Evolutionary conservation across 2,113 vertebrate species (phyloP), one percentile per base, ranked within the genome.

Genomic region (Arvicanthis niloticus): DNA sequence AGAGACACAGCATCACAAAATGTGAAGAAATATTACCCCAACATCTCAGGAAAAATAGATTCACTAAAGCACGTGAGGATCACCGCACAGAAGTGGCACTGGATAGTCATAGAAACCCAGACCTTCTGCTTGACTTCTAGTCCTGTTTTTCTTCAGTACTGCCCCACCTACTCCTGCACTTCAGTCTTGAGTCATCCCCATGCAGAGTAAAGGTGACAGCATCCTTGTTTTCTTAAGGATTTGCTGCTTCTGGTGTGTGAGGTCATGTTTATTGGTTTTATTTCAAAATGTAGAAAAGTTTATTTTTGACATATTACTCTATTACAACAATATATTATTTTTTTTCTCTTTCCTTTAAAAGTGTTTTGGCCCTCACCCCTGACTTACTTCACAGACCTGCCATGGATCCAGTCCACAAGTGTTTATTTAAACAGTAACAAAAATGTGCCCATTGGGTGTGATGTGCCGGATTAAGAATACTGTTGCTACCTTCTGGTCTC

Each of bases 191-290:
- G n/a, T 76, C 42, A 15, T 65, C 29, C 9, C 17, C 77, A 19
- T 10, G 9, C 12, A 45, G n/a, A 53, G 5, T 2, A 0, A 11
- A 75, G 6, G 8, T 40, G 37, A 68, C 3, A n/a, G 4, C 2
- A 29, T 56, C 45, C 26, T 72, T 91, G 37, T 65, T 5, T 85
- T 84, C 40, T 75, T 34, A n/a, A 81, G 48, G 22, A 60, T 26
- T n/a, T 84, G 60, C 1, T 42, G 42, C 22, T 22, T 70, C 29
- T 4, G 3, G 22, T n/a, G 3, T 31, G 53, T 31, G 10, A 37
- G 17, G 56, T 45, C 15, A 9, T 34, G 5, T 34, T 70, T 89
- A 70, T 56, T 97, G n/a, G 24, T 6, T 78, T 48, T 37, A 78
- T 56, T 84, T 58, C 37, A n/a, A 84, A 60, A 60, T 11, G 11